Base-by-base conservation (phyloP, 2,888 invertebrate species). In the Drosophila emarginata region DNA sequence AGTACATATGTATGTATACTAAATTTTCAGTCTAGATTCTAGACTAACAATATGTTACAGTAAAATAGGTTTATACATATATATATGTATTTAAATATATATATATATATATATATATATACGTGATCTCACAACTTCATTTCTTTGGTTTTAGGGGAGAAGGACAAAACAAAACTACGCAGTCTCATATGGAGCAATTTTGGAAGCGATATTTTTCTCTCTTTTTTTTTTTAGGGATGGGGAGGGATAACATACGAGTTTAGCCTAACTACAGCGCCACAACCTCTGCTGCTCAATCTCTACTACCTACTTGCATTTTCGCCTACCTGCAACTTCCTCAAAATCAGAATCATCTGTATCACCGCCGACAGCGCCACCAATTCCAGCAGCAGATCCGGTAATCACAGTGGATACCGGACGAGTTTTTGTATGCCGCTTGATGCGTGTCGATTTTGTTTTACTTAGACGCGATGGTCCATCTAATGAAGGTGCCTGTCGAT, bases 241-340 rank as follows among this genome's bases (percentile, higher is more conserved):
- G 26, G 3, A 7, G 45, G 45, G 45, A 61, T 81, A 72, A 75
- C 74, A 85, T 81, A 79, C 73, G 72, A 86, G 87, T 59, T 75
- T 72, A 67, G 67, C 73, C 74, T 82, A 77, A 72, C 79, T 82
- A 79, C 69, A 36, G 74, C 68, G 69, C 76, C 87, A 82, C 88
- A 87, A 87, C 88, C 81, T 83, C 67, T 61, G 61, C 4, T 28
- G 28, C 28, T 6, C 61, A 40, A 59, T 51, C 45, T 74, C 54
- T 50, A 54, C 62, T 77, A 69, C 28, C 87, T 89, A 78, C 89
- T 90, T 90, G 86, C 88, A 89, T 88, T 92, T 90, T 89, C 90
- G 90, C 90, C 90, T 90, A 92, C 94, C 94, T 92, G 94, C 94
- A 58, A 96, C 96, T 93, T 96, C 96, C 89, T 96, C 95, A 94